Conservation (phyloP, 2,888 invertebrate species). For the Eurois occulta region DNA sequence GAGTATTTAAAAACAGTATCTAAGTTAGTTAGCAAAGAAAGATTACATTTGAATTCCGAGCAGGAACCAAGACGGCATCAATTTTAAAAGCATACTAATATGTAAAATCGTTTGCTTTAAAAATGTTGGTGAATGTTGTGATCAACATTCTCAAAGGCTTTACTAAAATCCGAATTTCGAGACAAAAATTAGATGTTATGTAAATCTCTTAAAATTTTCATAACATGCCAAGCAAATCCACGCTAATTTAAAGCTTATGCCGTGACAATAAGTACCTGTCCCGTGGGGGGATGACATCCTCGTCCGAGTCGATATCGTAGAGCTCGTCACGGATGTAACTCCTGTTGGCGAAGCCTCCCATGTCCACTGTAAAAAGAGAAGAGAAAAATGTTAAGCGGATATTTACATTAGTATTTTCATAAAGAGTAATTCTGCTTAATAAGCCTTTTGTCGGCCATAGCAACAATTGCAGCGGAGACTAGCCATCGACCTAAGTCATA, state of each 20-base stretch:
- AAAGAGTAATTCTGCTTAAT: neutral
- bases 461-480: neutral
- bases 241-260: neutral
- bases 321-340: conserved; percentile 80
- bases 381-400: neutral
- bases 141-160: neutral
- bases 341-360: conserved; percentile 83
- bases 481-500: neutral
- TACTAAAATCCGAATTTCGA: neutral
- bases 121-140: neutral
- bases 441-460: neutral
- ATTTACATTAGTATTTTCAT: neutral
- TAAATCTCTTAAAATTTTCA: neutral
- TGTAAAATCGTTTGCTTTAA: neutral
- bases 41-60: neutral
- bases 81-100: neutral
- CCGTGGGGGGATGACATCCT: conserved; percentile 76
- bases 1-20: neutral
- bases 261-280: conserved; percentile 74
- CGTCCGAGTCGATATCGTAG: conserved; percentile 84
- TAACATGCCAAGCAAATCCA: conserved; percentile 17
- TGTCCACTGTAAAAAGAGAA: conserved; percentile 77
- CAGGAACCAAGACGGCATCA: neutral
- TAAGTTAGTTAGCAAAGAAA: neutral
- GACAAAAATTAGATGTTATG: neutral